Base-by-base conservation (phyloP, 2,797 vertebrate species). In the Ibycter americanus region DNA sequence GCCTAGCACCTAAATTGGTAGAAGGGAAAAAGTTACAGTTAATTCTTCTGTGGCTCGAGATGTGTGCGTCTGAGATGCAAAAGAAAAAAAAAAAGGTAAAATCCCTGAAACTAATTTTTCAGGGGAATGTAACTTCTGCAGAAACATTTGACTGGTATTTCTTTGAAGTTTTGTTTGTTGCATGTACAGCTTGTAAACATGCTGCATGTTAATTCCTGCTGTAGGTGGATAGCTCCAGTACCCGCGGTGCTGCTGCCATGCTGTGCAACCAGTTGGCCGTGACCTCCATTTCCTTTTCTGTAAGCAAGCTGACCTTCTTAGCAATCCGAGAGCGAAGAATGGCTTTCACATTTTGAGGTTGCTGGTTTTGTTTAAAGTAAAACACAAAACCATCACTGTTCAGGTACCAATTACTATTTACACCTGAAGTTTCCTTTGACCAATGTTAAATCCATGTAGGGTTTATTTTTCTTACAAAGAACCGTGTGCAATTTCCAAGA, bases 191-290 rank as follows among this genome's bases (percentile, higher is more conserved):
- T 19, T 47, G 71, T 27, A 12, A 46, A 12, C 46, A 8, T 1
- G 0, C 31, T 3, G 34, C 4, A 0, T 8, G 27, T 19, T 40
- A 32, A 66, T 7, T 59, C 70, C 58, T 26, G 65, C 58, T 4
- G 56, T 11, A 6, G 44, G 22, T 4, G 51, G 4, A 9, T 11
- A 23, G 56, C 59, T 65, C 19, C 62, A 6, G 55, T 17, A 3
- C 34, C 59, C 3, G 19, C 6, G 2, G 66, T 5, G 79, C 72
- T 32, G 72, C 65, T 36, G 19, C 63, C 9, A 3, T 3, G 56
- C 93, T 71, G 63, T 38, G 70, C 52, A 23, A 8, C n/a, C 22
- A 31, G 18, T 44, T 54, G 87, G 40, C 77, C 16, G 0, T 58
- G 76, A 27, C 65, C 66, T 82, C 59, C n/a, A 1, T 59, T 61